Evolutionary conservation across 1,140 invertebrate species (phyloP), one percentile per base, ranked within the genome.

Genomic region (Carcinoscorpius rotundicauda): DNA sequence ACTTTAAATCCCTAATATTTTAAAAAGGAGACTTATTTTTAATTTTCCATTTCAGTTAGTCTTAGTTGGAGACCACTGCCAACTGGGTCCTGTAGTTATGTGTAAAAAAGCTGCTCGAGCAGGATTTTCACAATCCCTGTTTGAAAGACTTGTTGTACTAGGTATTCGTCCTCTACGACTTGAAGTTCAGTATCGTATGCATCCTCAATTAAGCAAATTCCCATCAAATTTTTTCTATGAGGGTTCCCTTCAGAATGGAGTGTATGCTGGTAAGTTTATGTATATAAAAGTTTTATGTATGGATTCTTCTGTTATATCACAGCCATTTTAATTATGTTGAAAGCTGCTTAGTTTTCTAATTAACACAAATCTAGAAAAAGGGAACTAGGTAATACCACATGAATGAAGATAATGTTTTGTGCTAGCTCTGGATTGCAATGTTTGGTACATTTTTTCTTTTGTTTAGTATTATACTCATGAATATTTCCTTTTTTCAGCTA

Each of bases 171-270:
- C 95, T 0, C 93, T 97, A 76, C 84, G 95, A 3, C 78, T 98
- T 1, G 94, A 98, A 78, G 97, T 99, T 3, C 97, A 99, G 75
- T 99, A 99, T 76, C 85, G 97, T 63, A 99, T 99, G 97, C 92
- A 96, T 75, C 97, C 97, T 0, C 92, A 96, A 73, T 80, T 99
- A 0, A 96, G 92, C 0, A 84, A 93, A 58, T 99, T 99, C 75
- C 97, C 97, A 0, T 98, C 95, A 0, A 98, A 99, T 76, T 98
- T 99, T 78, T 99, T 99, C 76, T 99, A 99, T 76, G 97, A 99
- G 76, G 97, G 97, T 0, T 96, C 91, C 3, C 80, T 99, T 49
- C 97, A 99, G 76, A 99, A 99, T 78, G 97, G 97, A 3, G 96
- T 99, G 3, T 95, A 93, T 72, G 90, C 94, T 9, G 82, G 84